A percentile compares a stretch with the other conserved stretches of the same genome.
Conservation (phyloP, 1,140 invertebrate species). For the Apis cerana region DNA sequence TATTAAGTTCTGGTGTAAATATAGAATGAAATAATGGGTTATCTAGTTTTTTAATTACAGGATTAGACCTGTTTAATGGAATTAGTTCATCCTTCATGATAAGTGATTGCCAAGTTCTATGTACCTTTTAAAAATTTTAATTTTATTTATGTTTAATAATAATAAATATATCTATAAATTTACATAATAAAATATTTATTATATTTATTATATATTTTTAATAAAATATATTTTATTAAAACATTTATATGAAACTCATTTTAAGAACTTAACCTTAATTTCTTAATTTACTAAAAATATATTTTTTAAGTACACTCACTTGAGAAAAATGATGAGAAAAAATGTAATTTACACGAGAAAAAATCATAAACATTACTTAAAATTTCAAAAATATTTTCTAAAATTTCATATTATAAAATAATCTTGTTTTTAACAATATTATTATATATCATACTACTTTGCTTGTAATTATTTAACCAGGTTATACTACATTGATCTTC, state of each 20-base stretch:
- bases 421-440: not conserved
- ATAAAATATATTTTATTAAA: not conserved
- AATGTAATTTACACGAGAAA: not conserved
- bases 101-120: constrained; percentile 57
- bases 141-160: no score
- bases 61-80: constrained; percentile 83
- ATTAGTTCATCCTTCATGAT: constrained; percentile 61
- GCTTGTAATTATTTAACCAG: not conserved
- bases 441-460: not conserved
- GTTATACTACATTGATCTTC: no score
- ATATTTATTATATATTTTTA: not conserved
- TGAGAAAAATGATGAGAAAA: not conserved
- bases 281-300: not conserved
- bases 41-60: constrained; percentile 87
- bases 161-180: no score
- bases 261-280: not conserved
- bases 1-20: constrained; percentile 90
- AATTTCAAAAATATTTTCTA: not conserved
- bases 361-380: not conserved
- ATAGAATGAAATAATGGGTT: constrained; percentile 88
- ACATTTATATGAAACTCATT: not conserved
- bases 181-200: not conserved
- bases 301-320: not conserved
- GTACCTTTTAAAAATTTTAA: not conserved
- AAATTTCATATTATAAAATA: not conserved